These are phyloP conservation scores for Trachymyrmex cornetzi DNA, from an alignment of 1,140 invertebrate genomes.

Conservation along the genomic window DNA sequence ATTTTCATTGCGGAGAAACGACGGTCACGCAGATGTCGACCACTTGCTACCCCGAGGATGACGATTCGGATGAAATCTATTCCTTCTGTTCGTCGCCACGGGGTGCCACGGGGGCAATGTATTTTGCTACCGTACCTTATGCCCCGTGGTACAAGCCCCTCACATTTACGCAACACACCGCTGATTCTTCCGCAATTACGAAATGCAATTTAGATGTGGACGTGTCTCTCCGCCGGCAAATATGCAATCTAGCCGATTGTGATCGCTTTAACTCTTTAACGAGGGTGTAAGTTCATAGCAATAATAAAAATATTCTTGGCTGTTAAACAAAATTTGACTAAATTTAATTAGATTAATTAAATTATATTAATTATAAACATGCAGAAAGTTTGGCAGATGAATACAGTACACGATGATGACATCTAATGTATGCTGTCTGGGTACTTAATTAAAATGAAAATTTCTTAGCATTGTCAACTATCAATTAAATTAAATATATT, in stretches of 20 bases:
- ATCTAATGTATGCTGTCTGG: too few relatives aligned
- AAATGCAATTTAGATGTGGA: conserved; percentile 49
- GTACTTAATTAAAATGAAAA: background rate
- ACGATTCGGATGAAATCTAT: conserved; percentile 62
- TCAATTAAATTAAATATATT: background rate
- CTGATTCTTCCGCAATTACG: conserved; percentile 63
- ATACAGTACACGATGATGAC: too few relatives aligned
- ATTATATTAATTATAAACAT: background rate
- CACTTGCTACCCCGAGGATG: conserved; percentile 56
- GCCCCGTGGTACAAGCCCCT: background rate
- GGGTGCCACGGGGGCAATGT: conserved; percentile 50
- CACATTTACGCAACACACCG: conserved; percentile 6
- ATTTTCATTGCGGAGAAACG: conserved; percentile 71
- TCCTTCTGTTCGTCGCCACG: conserved; percentile 63
- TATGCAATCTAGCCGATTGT: background rate
- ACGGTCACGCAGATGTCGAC: conserved; percentile 71
- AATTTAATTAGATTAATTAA: background rate
- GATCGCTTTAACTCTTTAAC: conserved; percentile 18
- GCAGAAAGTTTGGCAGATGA: too few relatives aligned
- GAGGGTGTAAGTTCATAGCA: background rate
- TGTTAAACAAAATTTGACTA: background rate
- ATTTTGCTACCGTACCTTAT: background rate
- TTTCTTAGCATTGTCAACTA: background rate
- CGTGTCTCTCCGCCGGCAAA: conserved; percentile 4
- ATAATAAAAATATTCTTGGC: background rate